These are phyloP conservation scores for Eupithecia abbreviata DNA, from an alignment of 2,888 invertebrate genomes.

Conservation along the genomic window DNA sequence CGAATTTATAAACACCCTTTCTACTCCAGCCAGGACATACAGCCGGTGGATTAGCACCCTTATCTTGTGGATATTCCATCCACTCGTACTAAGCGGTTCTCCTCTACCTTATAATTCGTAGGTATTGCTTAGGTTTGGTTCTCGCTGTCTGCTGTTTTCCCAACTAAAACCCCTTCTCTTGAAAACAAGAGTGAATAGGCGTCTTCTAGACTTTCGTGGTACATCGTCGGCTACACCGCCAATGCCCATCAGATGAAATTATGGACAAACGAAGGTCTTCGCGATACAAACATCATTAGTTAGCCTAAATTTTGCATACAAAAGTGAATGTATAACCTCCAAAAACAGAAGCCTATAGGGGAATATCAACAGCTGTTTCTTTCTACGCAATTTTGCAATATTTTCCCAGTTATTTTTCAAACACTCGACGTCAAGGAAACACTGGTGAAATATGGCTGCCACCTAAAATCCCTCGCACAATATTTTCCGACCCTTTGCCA, in stretches of 20 bases:
- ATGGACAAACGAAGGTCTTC: background rate
- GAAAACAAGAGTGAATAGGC: background rate
- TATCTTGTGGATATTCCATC: background rate
- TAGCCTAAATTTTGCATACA: background rate
- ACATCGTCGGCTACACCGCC: no score
- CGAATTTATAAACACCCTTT: background rate
- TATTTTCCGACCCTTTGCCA: constrained; percentile 25
- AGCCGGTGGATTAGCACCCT: background rate
- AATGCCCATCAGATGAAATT: background rate
- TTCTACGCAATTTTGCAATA: background rate
- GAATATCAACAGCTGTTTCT: background rate
- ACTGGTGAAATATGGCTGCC: constrained; percentile 25
- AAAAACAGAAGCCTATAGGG: background rate
- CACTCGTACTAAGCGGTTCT: background rate
- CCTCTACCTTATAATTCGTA: background rate
- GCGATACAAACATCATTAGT: background rate
- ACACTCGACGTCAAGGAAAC: constrained; percentile 8
- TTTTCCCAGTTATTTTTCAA: constrained; percentile 4
- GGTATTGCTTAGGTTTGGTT: no score
- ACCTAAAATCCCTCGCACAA: constrained; percentile 26
- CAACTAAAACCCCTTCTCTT: background rate
- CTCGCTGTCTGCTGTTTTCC: background rate
- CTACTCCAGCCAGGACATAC: background rate
- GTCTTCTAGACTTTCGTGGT: background rate
- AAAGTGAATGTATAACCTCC: background rate